Evolutionary conservation across 2,888 invertebrate species (phyloP).

Genomic region (Nymphalis c-album): DNA sequence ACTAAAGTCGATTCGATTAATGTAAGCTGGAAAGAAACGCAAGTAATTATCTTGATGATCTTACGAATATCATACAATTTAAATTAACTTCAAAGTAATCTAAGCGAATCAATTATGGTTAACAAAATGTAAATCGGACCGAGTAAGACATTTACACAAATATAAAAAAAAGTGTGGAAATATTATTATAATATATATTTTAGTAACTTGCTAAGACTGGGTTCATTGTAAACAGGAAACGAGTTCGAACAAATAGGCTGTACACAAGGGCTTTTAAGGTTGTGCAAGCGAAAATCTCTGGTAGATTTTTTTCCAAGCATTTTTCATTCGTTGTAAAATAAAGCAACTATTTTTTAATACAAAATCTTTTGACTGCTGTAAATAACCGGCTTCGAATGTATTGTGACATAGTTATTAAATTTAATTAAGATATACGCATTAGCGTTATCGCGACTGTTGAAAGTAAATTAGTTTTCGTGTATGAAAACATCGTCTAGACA

Average conservation of each 20-base stretch:
- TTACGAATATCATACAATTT: too few relatives aligned
- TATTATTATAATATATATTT: not conserved
- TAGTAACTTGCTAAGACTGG: not conserved
- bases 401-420: slow-evolving; percentile 27
- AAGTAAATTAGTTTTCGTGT: slow-evolving; percentile 29
- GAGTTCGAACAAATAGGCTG: not conserved
- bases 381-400: not conserved
- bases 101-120: too few relatives aligned
- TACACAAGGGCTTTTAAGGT: not conserved
- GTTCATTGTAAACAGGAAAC: not conserved
- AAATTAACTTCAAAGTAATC: too few relatives aligned
- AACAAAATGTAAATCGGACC: too few relatives aligned
- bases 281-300: slow-evolving; percentile 1
- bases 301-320: not conserved
- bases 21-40: too few relatives aligned
- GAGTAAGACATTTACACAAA: too few relatives aligned
- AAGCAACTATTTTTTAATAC: not conserved
- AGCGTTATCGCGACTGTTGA: slow-evolving; percentile 25
- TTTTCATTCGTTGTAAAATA: not conserved
- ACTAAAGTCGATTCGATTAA: too few relatives aligned
- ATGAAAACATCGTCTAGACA: slow-evolving; percentile 32
- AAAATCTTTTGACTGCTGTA: not conserved
- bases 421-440: slow-evolving; percentile 37
- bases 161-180: not conserved
- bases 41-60: too few relatives aligned